Conservation (phyloP, 2,888 invertebrate species). For the Oscheius onirici region DNA sequence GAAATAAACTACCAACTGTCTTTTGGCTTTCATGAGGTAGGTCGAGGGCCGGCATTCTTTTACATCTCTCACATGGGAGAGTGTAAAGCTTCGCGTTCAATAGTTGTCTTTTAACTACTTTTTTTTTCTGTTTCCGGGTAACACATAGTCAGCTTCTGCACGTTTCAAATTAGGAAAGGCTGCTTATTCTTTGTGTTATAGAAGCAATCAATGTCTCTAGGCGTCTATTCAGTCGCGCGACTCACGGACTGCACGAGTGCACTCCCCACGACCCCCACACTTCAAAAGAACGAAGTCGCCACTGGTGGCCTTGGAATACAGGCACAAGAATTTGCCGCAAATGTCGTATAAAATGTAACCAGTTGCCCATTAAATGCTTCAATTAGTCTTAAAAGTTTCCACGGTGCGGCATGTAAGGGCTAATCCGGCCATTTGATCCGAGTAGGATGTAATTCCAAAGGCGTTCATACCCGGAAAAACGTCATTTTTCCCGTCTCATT, state of each 20-base stretch:
- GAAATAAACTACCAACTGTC: too few species aligned
- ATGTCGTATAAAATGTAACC: background rate
- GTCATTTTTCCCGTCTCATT: too few species aligned
- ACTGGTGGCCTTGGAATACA: slow-evolving; percentile 22
- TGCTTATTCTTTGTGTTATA: slow-evolving; percentile 16
- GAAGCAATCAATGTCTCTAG: slow-evolving; percentile 33
- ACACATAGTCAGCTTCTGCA: background rate
- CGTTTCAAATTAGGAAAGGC: background rate
- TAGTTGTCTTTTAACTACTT: background rate
- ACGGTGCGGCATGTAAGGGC: too few species aligned
- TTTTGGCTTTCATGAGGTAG: background rate
- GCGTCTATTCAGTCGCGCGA: slow-evolving; percentile 28
- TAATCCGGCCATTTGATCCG: too few species aligned
- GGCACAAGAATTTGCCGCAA: background rate
- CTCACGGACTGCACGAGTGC: slow-evolving; percentile 17
- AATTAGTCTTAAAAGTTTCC: too few species aligned
- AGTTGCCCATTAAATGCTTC: too few species aligned
- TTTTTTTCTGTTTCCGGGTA: background rate
- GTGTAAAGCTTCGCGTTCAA: background rate
- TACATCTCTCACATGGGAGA: background rate
- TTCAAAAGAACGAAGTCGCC: background rate
- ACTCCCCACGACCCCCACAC: slow-evolving; percentile 13
- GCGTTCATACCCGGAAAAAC: too few species aligned
- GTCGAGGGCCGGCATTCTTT: too few species aligned
- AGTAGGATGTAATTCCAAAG: too few species aligned